Evolutionary conservation across 2,797 vertebrate species (phyloP), one percentile per base, ranked within the genome.

Genomic region (Salmo trutta): DNA sequence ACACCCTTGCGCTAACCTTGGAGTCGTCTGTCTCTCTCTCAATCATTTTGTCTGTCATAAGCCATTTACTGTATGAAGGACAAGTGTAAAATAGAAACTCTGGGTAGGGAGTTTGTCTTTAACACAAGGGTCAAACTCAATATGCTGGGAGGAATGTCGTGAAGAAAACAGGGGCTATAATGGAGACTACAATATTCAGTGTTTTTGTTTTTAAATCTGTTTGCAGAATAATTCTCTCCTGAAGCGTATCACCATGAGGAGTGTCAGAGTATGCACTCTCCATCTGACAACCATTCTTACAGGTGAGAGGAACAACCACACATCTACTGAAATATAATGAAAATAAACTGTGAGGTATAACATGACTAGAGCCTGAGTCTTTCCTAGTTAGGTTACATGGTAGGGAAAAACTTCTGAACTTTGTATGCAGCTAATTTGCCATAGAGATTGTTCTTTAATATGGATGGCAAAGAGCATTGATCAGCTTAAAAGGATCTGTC

Each of bases 161-260:
- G 62, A 24, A 27, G 21, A 12, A 24, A 65, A 56, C 53, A n/a
- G 53, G 16, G 53, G 53, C 6, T 36, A 68, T 7, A 12, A 69
- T 69, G 17, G 19, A 36, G 67, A 17, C 24, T 29, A 21, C 12
- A 65, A 14, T 8, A 29, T 3, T 31, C 27, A 41, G 6, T 69
- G 67, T 24, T 62, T 62, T 72, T 52, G 7, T 67, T 73, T 79
- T 21, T 65, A 27, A 27, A 14, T 82, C 74, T 86, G 7, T 87
- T 67, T 84, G 77, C 90, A 93, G 92, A 81, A 71, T 36, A 77
- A 74, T 77, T 76, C 66, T 71, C 66, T 17, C 52, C 64, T 79
- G 81, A 81, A 83, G 76, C 70, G 78, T 0, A 75, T 79, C 80
- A 84, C 64, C 33, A 94, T 93, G 92, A 90, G 79, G 82, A 85